Conservation (phyloP, 2,113 vertebrate species). For the Malurus melanocephalus region DNA sequence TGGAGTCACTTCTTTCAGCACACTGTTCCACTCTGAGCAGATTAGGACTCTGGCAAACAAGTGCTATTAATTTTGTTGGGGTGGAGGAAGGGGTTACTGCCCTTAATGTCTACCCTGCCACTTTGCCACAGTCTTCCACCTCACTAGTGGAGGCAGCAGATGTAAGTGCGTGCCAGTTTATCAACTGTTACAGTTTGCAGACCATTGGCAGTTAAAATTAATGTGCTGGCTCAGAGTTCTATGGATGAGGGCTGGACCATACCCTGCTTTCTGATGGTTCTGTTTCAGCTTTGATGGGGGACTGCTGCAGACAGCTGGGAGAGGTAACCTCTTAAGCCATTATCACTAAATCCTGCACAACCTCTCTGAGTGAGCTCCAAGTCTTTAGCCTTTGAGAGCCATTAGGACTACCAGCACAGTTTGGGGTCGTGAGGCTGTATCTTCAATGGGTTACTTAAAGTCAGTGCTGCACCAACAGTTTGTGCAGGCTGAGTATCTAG, state of each 20-base stretch:
- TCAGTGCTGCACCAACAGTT: background rate
- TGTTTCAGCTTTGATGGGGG: constrained; percentile 33
- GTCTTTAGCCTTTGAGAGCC: background rate
- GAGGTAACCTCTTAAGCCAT: constrained; percentile 13
- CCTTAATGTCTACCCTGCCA: background rate
- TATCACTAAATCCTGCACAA: background rate
- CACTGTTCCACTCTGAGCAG: background rate
- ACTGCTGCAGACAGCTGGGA: constrained; percentile 38
- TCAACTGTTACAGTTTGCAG: constrained; percentile 28
- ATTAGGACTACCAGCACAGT: background rate
- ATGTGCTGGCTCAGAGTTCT: constrained; percentile 10
- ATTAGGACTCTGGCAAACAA: constrained; percentile 21
- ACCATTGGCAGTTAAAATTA: constrained; percentile 36
- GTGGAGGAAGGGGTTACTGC: background rate
- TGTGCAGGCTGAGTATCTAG: background rate
- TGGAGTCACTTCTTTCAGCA: constrained; percentile 20
- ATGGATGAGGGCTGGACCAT: background rate
- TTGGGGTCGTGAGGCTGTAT: background rate
- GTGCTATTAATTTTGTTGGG: constrained; percentile 7
- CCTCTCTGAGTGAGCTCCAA: constrained; percentile 16
- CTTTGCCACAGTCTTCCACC: background rate
- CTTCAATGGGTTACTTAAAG: background rate
- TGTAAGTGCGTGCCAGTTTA: constrained; percentile 26
- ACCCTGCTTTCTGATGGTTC: constrained; percentile 5
- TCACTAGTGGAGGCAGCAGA: constrained; percentile 1